A percentile compares a stretch with the other conserved stretches of the same genome.
Evolutionary conservation across 2,113 vertebrate species (phyloP).

Genomic region (Alligator sinensis): DNA sequence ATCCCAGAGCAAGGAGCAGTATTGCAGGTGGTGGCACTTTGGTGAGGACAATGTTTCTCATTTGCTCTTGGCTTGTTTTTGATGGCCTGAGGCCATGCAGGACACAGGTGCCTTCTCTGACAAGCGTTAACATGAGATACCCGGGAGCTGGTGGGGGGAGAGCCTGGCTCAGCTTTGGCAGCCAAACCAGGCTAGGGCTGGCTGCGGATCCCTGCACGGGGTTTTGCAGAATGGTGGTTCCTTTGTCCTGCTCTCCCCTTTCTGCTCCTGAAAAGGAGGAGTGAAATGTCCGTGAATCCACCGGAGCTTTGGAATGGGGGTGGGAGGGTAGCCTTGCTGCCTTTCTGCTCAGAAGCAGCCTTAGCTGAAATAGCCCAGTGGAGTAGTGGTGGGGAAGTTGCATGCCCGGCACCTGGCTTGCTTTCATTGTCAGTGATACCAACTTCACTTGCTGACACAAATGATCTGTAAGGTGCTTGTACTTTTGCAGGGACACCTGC

Average conservation of each 20-base stretch:
- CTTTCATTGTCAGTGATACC: neutral
- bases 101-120: neutral
- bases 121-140: neutral
- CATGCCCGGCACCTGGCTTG: too few species aligned
- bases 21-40: neutral
- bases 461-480: rapidly evolving
- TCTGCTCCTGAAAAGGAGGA: too few species aligned
- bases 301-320: too few species aligned
- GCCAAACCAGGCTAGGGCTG: too few species aligned
- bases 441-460: rapidly evolving
- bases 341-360: too few species aligned
- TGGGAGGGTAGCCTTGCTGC: too few species aligned
- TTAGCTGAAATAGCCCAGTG: too few species aligned
- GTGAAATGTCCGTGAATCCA: too few species aligned
- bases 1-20: neutral
- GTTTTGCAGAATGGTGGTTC: too few species aligned
- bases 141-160: neutral
- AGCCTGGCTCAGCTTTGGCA: neutral
- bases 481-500: neutral
- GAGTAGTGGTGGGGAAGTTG: too few species aligned
- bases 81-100: neutral
- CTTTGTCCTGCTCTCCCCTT: too few species aligned
- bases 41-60: neutral
- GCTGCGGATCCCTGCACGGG: too few species aligned
- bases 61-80: neutral